Percentiles rank a stretch among this genome's conserved stretches.
phyloP scores from a whole-genome alignment of 2,888 invertebrate species.

The Cryptus armator region DNA sequence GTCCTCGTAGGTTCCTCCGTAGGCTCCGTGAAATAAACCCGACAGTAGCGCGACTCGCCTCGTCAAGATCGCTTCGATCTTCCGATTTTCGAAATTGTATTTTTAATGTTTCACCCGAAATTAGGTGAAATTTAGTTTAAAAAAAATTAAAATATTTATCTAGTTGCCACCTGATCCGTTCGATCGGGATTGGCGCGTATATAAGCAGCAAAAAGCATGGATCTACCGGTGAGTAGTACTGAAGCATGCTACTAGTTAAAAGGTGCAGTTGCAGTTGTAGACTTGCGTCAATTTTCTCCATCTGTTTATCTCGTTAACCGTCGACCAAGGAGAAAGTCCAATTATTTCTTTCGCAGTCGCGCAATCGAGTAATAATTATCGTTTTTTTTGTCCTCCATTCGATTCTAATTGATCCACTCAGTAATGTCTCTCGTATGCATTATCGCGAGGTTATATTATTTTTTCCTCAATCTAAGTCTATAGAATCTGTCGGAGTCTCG shows the following conservation, averaged over 20 bases:
- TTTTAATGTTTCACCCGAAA: not conserved
- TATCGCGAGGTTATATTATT: too few species aligned
- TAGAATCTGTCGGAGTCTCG: too few species aligned
- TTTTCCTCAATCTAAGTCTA: too few species aligned
- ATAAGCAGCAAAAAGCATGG: slow-evolving; percentile 31
- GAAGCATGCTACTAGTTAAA: not conserved
- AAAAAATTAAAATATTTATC: not conserved
- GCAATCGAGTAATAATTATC: too few species aligned
- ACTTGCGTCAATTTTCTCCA: not conserved
- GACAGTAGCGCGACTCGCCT: slow-evolving; percentile 25
- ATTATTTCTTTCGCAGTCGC: too few species aligned
- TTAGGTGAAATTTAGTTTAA: not conserved
- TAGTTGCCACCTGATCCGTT: not conserved
- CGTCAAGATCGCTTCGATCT: slow-evolving; percentile 26
- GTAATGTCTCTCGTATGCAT: too few species aligned
- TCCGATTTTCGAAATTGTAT: not conserved
- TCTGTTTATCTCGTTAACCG: not conserved
- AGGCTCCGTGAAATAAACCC: not conserved
- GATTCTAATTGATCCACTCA: too few species aligned
- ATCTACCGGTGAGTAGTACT: slow-evolving; percentile 59
- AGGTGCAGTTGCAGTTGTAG: not conserved
- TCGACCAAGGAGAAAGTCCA: too few species aligned
- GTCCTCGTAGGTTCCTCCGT: slow-evolving; percentile 12
- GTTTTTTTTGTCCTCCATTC: too few species aligned
- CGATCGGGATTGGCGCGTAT: not conserved